Conservation (phyloP, 1,140 invertebrate species). For the Calephelis nemesis region DNA sequence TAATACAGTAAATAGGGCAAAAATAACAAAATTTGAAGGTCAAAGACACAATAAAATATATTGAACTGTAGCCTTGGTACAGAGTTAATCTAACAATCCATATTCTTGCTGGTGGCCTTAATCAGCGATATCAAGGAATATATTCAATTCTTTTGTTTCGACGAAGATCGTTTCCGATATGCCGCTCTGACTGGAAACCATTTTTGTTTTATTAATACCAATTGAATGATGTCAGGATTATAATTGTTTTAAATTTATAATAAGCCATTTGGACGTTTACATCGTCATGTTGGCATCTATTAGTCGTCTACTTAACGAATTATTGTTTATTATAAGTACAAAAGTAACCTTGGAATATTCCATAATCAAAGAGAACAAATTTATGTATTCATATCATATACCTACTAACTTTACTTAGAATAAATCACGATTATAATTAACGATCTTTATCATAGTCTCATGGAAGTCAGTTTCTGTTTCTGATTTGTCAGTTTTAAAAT, state of each 20-base stretch:
- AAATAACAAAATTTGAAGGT: too few species aligned
- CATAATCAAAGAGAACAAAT: background rate
- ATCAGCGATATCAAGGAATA: conserved; percentile 19
- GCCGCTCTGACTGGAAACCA: conserved; percentile 33
- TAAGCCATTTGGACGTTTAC: conserved; percentile 32
- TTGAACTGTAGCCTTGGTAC: background rate
- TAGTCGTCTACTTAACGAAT: conserved; percentile 3
- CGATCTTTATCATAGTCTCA: background rate
- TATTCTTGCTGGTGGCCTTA: conserved; percentile 10
- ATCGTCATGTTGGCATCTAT: conserved; percentile 10
- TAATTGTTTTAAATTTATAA: conserved; percentile 47
- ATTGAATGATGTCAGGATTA: conserved; percentile 41
- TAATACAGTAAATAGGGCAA: too few species aligned
- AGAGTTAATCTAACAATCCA: conserved; percentile 1
- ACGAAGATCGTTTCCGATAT: conserved; percentile 25
- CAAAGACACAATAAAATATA: too few species aligned
- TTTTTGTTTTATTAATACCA: conserved; percentile 40
- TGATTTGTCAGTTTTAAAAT: too few species aligned
- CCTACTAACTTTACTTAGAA: background rate
- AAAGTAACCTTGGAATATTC: background rate
- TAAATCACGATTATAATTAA: conserved; percentile 10
- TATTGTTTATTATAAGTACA: background rate
- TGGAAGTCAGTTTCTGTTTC: too few species aligned
- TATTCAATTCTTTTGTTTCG: conserved; percentile 18
- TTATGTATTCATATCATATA: background rate